Evolutionary conservation across 2,888 invertebrate genomes (phyloP).

Genomic region (Xylocampa areola): DNA sequence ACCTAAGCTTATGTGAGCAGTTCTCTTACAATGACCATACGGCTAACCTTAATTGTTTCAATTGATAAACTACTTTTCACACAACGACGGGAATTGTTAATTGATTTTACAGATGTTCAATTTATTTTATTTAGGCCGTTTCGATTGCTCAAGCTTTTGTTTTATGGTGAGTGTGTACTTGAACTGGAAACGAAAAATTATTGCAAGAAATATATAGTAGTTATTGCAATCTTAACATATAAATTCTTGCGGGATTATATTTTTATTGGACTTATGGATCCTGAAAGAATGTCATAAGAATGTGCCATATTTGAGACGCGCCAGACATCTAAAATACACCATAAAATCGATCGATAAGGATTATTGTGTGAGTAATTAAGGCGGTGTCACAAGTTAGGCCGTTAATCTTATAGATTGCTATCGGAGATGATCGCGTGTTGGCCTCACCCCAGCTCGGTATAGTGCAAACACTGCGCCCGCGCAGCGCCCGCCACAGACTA

Average conservation of each 20-base stretch:
- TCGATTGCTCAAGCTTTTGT: constrained; percentile 44
- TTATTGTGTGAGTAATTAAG: constrained; percentile 85
- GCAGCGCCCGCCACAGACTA: constrained; percentile 57
- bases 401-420: constrained; percentile 86
- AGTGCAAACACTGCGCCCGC: constrained; percentile 59
- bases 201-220: too few species aligned
- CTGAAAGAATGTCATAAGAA: constrained; percentile 27
- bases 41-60: constrained; percentile 87
- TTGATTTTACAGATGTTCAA: constrained; percentile 79
- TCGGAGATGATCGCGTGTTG: constrained; percentile 84
- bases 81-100: constrained; percentile 75
- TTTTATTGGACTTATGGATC: constrained; percentile 15
- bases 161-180: constrained; percentile 20
- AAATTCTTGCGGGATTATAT: constrained; percentile 2
- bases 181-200: neutral
- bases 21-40: constrained; percentile 57
- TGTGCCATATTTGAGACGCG: constrained; percentile 34
- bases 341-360: constrained; percentile 77
- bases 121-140: constrained; percentile 71
- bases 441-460: constrained; percentile 62
- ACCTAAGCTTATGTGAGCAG: constrained; percentile 18
- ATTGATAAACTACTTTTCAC: constrained; percentile 84
- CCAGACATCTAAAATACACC: constrained; percentile 45
- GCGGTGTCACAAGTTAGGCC: constrained; percentile 80
- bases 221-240: neutral